Base-by-base conservation (phyloP, 2,113 vertebrate genomes). In the Aptenodytes forsteri region DNA sequence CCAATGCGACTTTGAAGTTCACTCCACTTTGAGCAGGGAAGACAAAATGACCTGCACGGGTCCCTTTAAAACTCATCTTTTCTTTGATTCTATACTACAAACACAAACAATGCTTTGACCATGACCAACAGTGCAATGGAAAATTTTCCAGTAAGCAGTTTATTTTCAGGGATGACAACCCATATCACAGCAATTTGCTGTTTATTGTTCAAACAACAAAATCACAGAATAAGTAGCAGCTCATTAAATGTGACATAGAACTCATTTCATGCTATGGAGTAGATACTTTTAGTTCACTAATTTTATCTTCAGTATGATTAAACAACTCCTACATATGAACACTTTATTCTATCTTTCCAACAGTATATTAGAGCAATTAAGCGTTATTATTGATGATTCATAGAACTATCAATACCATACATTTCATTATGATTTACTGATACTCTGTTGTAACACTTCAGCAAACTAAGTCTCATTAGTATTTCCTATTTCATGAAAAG, bases 1-100 rank as follows among this genome's bases (percentile, higher is more conserved):
- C 8, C 19, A 46, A 7, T 6, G 4, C 1, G 1, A 78, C 49
- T 70, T 44, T 1, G 0, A 92, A 81, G 40, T 59, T 36, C 26
- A 55, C n/a, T 67, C 52, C 59, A 19, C 22, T 92, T 55, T 27
- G 29, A 82, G 34, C 13, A 50, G 11, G n/a, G 29, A 81, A 67
- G 40, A 70, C 34, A 66, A 90, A 81, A 54, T 47, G 4, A 77
- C 21, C 27, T 23, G 25, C 27, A 54, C 3, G 46, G 12, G 29
- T 50, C n/a, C 32, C 38, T 55, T 81, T 40, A 59, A 78, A 88
- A 75, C 16, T 38, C 1, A 5, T 58, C 87, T 91, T 65, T 52
- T 44, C 15, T 61, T 82, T 61, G 34, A 62, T n/a, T 81, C 50
- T 73, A 18, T 40, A 77, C 14, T 56, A 61, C 42, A 76, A 76